Percentiles rank a stretch among this genome's conserved stretches.
Conservation (phyloP, 2,113 vertebrate genomes). For the Neolamprologus sp. region DNA sequence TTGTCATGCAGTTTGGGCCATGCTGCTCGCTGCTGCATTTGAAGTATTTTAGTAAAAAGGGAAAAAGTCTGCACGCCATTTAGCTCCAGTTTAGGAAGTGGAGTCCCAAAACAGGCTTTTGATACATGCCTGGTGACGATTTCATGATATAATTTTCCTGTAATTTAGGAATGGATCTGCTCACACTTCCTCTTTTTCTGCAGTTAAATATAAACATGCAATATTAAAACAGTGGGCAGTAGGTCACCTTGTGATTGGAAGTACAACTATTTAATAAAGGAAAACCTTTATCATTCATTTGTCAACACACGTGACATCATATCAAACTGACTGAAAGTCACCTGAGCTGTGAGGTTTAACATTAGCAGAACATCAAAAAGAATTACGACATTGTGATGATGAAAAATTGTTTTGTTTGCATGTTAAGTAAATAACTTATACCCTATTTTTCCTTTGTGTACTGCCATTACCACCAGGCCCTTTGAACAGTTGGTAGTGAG, state of each 20-base stretch:
- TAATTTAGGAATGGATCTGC: not conserved
- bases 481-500: not conserved
- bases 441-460: not conserved
- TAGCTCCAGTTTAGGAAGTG: not conserved
- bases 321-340: not conserved
- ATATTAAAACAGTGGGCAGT: not conserved
- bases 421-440: not conserved
- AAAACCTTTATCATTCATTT: not conserved
- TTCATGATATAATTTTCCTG: too few species aligned
- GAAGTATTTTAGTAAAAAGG: not conserved
- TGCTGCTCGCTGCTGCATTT: not conserved
- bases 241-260: not conserved
- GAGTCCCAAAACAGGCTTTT: accelerated
- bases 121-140: accelerated
- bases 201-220: not conserved
- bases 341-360: not conserved
- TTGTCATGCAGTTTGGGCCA: not conserved
- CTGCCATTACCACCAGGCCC: not conserved
- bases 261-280: not conserved
- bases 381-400: accelerated
- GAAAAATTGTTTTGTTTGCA: not conserved
- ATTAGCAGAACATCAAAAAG: not conserved
- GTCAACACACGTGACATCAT: not conserved
- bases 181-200: not conserved
- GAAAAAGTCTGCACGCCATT: accelerated